A percentile compares a stretch with the other conserved stretches of the same genome.
These are phyloP conservation scores for Epizoanthus fatuus DNA, from an alignment of 92 coral and sea anemone genomes.

Conservation along the genomic window DNA sequence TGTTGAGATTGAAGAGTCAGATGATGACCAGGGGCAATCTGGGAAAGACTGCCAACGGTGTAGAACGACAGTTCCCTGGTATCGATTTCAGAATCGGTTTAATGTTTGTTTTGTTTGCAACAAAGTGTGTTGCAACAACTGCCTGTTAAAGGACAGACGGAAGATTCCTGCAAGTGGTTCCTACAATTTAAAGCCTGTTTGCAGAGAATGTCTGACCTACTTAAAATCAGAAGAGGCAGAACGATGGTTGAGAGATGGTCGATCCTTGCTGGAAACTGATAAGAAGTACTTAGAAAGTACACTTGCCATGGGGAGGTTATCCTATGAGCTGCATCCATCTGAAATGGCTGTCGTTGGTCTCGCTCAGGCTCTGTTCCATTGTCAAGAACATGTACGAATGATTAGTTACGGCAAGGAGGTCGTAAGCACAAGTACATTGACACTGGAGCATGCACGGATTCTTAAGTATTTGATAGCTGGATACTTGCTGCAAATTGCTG, in stretches of 20 bases:
- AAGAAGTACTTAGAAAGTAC: constrained; percentile 14
- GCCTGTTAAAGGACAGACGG: not conserved
- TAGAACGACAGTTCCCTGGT: not conserved
- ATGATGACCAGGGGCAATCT: constrained; percentile 1
- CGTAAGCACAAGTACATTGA: not conserved
- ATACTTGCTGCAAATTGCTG: constrained; percentile 21
- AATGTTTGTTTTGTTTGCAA: constrained; percentile 26
- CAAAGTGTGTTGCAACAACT: constrained; percentile 8
- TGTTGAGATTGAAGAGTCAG: not conserved
- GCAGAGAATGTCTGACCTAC: constrained; percentile 1
- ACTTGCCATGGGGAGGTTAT: constrained; percentile 21
- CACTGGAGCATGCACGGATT: constrained; percentile 1
- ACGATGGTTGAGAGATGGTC: constrained; percentile 9
- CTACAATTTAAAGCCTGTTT: constrained; percentile 27
- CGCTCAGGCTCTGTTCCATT: constrained; percentile 30
- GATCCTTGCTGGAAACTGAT: not conserved
- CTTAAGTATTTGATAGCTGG: constrained; percentile 4
- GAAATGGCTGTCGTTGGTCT: not conserved
- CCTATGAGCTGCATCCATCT: constrained; percentile 19
- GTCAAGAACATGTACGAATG: constrained; percentile 2
- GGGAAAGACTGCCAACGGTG: constrained; percentile 8
- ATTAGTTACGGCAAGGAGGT: constrained; percentile 1
- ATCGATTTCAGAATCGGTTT: not conserved
- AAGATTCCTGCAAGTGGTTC: constrained; percentile 42
- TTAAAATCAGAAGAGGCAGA: constrained; percentile 13